Evolutionary conservation across 1,140 invertebrate genomes (phyloP).

Genomic region (Cydia strobilella): DNA sequence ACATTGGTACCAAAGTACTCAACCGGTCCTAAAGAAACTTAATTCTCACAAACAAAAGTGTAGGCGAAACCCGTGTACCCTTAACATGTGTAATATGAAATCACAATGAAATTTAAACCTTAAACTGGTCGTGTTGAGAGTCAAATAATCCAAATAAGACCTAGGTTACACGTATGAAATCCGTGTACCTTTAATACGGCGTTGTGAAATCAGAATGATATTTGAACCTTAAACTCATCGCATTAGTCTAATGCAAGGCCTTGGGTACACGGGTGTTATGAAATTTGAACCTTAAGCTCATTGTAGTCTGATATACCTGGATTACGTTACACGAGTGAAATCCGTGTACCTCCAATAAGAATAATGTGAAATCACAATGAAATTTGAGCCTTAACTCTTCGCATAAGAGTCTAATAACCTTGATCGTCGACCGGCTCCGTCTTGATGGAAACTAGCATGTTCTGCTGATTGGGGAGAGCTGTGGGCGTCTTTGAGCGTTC

Average conservation of each 20-base stretch:
- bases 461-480: constrained; percentile 36
- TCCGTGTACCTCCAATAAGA: constrained; percentile 27
- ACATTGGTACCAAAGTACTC: no score
- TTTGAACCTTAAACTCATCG: no score
- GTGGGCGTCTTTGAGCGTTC: constrained; percentile 54
- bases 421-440: constrained; percentile 54
- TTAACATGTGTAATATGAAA: background rate
- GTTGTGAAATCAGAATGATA: no score
- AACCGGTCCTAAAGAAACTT: no score
- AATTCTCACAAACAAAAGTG: no score
- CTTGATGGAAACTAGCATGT: constrained; percentile 54
- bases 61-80: no score
- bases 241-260: no score
- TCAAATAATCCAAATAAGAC: background rate
- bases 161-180: background rate
- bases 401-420: background rate
- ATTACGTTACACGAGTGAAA: background rate
- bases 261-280: no score
- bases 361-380: constrained; percentile 1
- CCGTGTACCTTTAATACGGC: no score
- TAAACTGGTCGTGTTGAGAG: no score
- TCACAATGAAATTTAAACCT: background rate
- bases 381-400: background rate
- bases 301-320: constrained; percentile 10
- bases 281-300: background rate